A percentile compares a stretch with the other conserved stretches of the same genome.
Conservation (phyloP, 53 echinoderm and acorn worm species). For the Apostichopus leukothele region DNA sequence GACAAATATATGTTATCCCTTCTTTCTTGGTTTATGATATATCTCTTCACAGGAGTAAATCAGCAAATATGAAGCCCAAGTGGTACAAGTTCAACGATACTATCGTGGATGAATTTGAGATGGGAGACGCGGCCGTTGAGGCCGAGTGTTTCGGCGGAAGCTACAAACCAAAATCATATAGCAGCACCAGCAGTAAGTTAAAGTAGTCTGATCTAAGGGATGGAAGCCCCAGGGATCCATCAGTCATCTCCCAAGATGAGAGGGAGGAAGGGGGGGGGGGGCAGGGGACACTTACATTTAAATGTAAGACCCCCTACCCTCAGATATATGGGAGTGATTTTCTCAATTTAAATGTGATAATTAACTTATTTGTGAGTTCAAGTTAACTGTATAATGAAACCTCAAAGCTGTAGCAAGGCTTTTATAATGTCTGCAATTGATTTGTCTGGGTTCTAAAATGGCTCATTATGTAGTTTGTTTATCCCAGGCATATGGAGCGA, state of each 20-base stretch:
- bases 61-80: slow-evolving; percentile 67
- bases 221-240: background rate
- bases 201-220: background rate
- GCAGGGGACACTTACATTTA: background rate
- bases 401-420: no score
- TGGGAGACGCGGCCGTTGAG: slow-evolving; percentile 81
- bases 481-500: no score
- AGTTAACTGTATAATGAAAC: no score
- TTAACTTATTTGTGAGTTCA: no score
- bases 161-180: slow-evolving; percentile 79
- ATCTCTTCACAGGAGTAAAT: slow-evolving; percentile 62
- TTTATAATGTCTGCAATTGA: no score
- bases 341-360: no score
- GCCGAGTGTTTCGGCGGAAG: slow-evolving; percentile 95
- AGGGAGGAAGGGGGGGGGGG: background rate
- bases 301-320: no score
- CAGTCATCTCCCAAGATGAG: background rate
- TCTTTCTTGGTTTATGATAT: background rate
- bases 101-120: slow-evolving; percentile 85
- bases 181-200: slow-evolving; percentile 42
- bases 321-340: no score
- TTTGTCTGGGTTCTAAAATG: no score
- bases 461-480: no score
- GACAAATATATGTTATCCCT: background rate
- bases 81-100: slow-evolving; percentile 96